Evolutionary conservation across 2,113 vertebrate genomes (phyloP), one percentile per base, ranked within the genome.

Genomic region (Pseudorasbora parva): DNA sequence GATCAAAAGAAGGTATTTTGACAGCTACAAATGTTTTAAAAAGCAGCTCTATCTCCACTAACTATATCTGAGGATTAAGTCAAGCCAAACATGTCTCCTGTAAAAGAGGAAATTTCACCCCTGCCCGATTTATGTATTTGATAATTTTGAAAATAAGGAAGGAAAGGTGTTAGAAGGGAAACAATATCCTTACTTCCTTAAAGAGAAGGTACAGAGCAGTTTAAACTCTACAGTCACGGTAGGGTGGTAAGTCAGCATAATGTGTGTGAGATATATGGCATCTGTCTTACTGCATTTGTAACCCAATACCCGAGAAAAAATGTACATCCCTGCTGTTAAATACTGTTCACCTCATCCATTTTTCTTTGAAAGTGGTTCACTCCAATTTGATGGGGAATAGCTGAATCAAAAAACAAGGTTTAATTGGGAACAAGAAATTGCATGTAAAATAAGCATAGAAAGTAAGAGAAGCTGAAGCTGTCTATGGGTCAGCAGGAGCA

Each of bases 401-500:
- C 19, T 66, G 3, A 66, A 57, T 5, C 27, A 64, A 21, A 60
- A 69, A 43, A 27, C 1, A 43, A 25, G 30, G 19, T 25, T 51
- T 77, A 73, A 49, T 49, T 23, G 51, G 17, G n/a, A 77, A 60
- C 59, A 21, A 47, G 23, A 49, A 2, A 8, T 11, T 43, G 77
- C 8, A 21, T 60, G 51, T 21, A 23, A 14, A 19, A 27, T 66
- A 8, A 10, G 0, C 4, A 19, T 9, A 21, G 74, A 41, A 30
- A 25, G n/a, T 23, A 3, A 30, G 49, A 66, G 30, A 14, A 73
- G 49, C 21, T 37, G 12, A 47, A 73, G 82, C 79, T 74, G 79
- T 33, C 17, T 83, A 15, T 17, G 23, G 80, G 41, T 74, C 79
- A 87, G 74, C 27, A 77, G 57, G 68, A 87, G 74, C 59, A 25